Conservation (phyloP, 2,797 vertebrate genomes). For the Scolopax rusticola region DNA sequence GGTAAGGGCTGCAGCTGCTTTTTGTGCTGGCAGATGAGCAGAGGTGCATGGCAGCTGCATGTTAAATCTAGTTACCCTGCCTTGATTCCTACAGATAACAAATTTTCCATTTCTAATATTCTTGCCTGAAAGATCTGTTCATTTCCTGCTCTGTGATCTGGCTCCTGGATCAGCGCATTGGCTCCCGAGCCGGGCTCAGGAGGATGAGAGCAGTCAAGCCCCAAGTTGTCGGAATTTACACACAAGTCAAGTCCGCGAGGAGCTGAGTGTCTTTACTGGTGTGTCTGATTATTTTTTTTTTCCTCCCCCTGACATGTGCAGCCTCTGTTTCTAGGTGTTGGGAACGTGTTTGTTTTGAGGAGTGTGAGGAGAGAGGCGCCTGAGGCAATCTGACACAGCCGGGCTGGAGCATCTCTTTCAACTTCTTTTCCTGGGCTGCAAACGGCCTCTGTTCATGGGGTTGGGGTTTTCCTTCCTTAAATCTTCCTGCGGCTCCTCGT, state of each 20-base stretch:
- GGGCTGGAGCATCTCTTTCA: conserved; percentile 46
- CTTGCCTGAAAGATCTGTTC: background rate
- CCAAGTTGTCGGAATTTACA: background rate
- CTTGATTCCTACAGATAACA: conserved; percentile 1
- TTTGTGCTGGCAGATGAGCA: background rate
- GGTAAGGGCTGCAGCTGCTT: background rate
- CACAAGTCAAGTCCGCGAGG: background rate
- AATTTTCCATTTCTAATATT: background rate
- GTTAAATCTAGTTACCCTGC: conserved; percentile 31
- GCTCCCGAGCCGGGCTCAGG: background rate
- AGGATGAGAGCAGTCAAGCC: background rate
- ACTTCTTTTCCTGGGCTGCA: conserved; percentile 13
- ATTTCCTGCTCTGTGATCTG: background rate
- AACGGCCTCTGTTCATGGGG: background rate
- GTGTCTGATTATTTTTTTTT: background rate
- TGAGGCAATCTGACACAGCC: conserved; percentile 22
- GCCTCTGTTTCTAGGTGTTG: conserved; percentile 47
- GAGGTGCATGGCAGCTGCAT: background rate
- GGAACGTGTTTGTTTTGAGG: conserved; percentile 32
- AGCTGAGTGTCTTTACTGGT: background rate
- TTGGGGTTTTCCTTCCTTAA: background rate
- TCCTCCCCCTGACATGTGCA: background rate
- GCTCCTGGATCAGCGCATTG: accelerated
- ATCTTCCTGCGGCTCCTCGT: background rate
- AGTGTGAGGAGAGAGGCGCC: conserved; percentile 32